Percentiles rank a stretch among this genome's conserved stretches.
Evolutionary conservation across 2,113 vertebrate genomes (phyloP).

Genomic region (Bubo bubo): DNA sequence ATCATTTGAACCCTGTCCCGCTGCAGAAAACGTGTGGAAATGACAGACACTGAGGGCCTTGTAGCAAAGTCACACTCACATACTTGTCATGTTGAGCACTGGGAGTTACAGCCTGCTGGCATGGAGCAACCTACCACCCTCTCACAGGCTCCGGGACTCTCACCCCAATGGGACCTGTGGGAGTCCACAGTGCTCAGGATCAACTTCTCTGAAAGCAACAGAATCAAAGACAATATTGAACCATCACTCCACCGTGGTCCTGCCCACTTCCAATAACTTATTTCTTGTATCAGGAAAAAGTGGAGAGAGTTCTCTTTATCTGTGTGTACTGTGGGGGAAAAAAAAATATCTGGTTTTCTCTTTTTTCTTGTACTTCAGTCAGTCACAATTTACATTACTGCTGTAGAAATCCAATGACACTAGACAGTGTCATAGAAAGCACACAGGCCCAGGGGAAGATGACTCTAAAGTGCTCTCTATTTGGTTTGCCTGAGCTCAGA

Average conservation of each 20-base stretch:
- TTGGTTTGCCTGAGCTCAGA: not conserved
- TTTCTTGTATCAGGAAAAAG: not conserved
- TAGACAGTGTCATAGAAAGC: not conserved
- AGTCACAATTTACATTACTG: not conserved
- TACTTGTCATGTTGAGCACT: not conserved
- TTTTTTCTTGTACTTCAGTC: not conserved
- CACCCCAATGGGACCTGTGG: accelerated
- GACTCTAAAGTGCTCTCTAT: not conserved
- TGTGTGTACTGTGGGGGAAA: not conserved
- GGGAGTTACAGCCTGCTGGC: not conserved
- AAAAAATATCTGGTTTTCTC: not conserved
- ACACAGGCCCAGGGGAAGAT: not conserved
- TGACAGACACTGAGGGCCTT: not conserved
- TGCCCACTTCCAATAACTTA: not conserved
- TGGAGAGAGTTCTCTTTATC: not conserved
- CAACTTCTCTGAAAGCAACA: not conserved
- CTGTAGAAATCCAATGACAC: not conserved
- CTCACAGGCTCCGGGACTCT: not conserved
- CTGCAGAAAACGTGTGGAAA: not conserved
- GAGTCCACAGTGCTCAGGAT: not conserved
- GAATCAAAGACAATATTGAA: not conserved
- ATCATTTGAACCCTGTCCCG: not conserved
- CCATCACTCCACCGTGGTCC: not conserved
- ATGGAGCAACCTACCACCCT: not conserved
- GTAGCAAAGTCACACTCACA: not conserved